phyloP scores from a whole-genome alignment of 2,113 vertebrate genomes.

The Setophaga kirtlandii region DNA sequence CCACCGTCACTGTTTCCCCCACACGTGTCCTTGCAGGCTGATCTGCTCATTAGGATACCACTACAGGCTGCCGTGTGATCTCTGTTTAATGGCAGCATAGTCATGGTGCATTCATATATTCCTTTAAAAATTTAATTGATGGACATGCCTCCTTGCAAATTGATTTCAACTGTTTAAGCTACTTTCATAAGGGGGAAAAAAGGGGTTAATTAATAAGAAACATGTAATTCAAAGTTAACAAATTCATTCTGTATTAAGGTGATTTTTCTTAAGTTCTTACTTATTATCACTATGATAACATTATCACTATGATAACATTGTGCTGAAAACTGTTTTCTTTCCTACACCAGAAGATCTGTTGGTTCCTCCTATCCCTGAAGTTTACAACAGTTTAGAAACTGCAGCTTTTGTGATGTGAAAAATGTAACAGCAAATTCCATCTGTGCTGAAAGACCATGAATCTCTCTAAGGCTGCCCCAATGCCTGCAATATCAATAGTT shows the following conservation, averaged over 20 bases:
- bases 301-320: neutral
- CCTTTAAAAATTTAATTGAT: neutral
- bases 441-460: neutral
- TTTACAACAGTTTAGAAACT: neutral
- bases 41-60: neutral
- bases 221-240: neutral
- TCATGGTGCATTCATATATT: neutral
- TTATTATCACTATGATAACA: neutral
- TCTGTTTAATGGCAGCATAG: neutral
- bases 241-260: too few species aligned
- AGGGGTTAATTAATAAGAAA: neutral
- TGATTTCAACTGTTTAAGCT: neutral
- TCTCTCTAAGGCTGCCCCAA: neutral
- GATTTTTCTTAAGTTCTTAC: neutral
- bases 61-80: neutral
- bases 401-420: neutral
- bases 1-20: neutral
- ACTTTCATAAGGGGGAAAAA: rapidly evolving
- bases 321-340: neutral
- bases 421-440: neutral
- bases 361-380: neutral
- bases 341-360: neutral
- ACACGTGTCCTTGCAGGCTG: neutral
- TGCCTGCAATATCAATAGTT: neutral
- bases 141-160: neutral